A percentile compares a stretch with the other conserved stretches of the same genome.
Evolutionary conservation across 2,797 vertebrate species (phyloP).

Genomic region (Phrynocephalus forsythii): DNA sequence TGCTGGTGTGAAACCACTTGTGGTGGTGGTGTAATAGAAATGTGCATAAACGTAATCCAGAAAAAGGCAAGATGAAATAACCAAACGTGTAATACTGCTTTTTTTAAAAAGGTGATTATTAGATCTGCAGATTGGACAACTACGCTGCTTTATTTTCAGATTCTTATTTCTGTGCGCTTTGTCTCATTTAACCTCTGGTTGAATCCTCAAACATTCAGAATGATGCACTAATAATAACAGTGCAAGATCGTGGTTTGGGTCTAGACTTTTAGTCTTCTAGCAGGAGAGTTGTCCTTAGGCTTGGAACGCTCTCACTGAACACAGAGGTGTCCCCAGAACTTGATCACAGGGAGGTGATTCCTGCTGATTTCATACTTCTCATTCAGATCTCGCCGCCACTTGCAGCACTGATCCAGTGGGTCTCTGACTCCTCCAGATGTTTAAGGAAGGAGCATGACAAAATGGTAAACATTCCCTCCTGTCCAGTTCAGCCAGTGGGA

Average conservation of each 20-base stretch:
- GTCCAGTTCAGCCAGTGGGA: neutral
- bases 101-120: neutral
- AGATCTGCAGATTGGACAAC: conserved; percentile 14
- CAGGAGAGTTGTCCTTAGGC: neutral
- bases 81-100: neutral
- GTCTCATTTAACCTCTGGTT: neutral
- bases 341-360: neutral
- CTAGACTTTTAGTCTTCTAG: neutral
- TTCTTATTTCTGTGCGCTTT: neutral
- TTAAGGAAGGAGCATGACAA: neutral
- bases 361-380: neutral
- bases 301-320: neutral
- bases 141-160: conserved; percentile 14
- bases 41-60: neutral
- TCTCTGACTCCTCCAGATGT: neutral
- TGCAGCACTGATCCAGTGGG: neutral
- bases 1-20: neutral
- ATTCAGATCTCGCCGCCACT: neutral
- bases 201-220: neutral
- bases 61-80: neutral
- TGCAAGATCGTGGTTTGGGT: neutral
- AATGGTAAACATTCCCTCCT: neutral
- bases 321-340: neutral
- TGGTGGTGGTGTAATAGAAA: neutral
- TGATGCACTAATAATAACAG: no score